Evolutionary conservation across 2,113 vertebrate species (phyloP).

Genomic region (Alethe castanea): DNA sequence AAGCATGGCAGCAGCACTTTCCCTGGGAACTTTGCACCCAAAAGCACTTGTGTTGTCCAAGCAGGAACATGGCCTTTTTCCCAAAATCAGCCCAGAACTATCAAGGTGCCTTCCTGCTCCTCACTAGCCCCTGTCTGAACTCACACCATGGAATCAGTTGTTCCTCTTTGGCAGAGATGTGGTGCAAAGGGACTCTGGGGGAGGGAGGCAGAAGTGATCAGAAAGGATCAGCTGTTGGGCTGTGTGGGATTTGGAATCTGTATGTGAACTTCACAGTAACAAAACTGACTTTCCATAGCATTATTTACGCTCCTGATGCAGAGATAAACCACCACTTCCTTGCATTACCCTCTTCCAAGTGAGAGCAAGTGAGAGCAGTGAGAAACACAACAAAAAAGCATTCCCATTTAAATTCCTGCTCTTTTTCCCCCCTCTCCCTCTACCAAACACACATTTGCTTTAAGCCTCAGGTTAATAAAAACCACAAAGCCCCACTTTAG

Average conservation of each 20-base stretch:
- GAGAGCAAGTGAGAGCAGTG: slow-evolving; percentile 16
- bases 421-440: not conserved
- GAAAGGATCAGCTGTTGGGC: not conserved
- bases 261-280: not conserved
- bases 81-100: not conserved
- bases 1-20: not conserved
- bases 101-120: not conserved
- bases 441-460: slow-evolving; percentile 20
- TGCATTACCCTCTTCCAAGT: slow-evolving; percentile 8
- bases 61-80: not conserved
- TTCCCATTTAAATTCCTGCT: slow-evolving; percentile 38
- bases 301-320: slow-evolving; percentile 21
- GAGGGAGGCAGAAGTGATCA: not conserved
- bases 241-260: not conserved
- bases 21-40: not conserved
- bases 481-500: slow-evolving; percentile 48
- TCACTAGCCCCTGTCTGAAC: not conserved
- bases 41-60: fast-evolving
- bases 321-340: slow-evolving; percentile 27
- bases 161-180: not conserved
- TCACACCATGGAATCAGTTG: not conserved
- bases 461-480: slow-evolving; percentile 60
- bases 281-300: not conserved
- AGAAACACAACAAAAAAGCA: slow-evolving; percentile 18
- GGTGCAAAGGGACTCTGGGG: not conserved